Conservation (phyloP, 2,888 invertebrate species). For the Polyommatus icarus region DNA sequence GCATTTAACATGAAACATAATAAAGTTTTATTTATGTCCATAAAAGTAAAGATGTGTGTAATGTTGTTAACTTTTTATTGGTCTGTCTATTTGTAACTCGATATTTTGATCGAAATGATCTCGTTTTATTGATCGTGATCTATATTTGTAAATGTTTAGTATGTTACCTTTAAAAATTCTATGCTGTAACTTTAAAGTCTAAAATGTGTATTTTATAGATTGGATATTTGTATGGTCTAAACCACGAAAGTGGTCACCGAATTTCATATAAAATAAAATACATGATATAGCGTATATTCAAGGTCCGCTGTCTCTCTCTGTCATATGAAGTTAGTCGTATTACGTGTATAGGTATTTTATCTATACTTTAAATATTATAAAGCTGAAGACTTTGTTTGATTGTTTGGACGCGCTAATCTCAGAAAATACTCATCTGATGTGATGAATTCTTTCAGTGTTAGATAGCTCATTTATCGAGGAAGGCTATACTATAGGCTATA, state of each 20-base stretch:
- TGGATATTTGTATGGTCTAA: background rate
- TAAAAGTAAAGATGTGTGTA: background rate
- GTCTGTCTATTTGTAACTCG: constrained; percentile 17
- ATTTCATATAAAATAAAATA: too few species aligned
- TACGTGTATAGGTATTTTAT: too few species aligned
- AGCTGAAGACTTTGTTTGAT: too few species aligned
- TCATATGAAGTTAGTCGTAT: too few species aligned
- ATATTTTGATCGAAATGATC: constrained; percentile 12
- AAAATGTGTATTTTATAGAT: background rate
- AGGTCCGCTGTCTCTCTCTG: too few species aligned
- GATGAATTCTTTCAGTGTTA: too few species aligned
- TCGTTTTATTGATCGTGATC: constrained; percentile 3
- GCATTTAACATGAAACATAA: background rate
- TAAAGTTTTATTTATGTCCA: background rate
- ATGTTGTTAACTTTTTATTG: constrained; percentile 19
- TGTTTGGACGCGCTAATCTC: too few species aligned
- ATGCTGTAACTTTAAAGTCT: background rate
- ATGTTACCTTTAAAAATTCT: background rate
- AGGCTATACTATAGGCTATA: too few species aligned
- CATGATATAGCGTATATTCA: too few species aligned
- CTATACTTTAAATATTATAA: too few species aligned
- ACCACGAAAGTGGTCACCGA: background rate
- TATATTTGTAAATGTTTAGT: constrained; percentile 1
- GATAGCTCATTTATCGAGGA: too few species aligned
- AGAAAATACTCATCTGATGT: too few species aligned